Percentiles rank a stretch among this genome's conserved stretches.
phyloP scores from a whole-genome alignment of 2,797 vertebrate species.

The Cryptoblepharus egeriae region DNA sequence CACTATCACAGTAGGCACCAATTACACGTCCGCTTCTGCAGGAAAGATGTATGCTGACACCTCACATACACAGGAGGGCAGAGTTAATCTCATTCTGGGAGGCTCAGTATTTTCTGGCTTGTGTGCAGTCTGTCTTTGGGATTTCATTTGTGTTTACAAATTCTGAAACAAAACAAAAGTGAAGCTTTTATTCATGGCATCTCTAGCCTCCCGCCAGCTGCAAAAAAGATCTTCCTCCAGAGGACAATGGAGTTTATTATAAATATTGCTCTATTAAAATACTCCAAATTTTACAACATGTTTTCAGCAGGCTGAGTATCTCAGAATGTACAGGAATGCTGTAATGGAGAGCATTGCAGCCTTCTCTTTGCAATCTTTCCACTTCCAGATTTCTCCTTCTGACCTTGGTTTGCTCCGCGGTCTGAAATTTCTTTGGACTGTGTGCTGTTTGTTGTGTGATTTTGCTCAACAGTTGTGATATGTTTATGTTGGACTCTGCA shows the following conservation, averaged over 20 bases:
- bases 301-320: conserved; percentile 51
- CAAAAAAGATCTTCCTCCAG: conserved; percentile 17
- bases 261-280: conserved; percentile 15
- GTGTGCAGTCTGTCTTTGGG: background rate
- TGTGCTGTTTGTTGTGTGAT: conserved; percentile 30
- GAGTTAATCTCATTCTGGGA: background rate
- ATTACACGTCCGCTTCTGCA: background rate
- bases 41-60: background rate
- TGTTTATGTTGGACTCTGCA: conserved; percentile 60
- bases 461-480: conserved; percentile 40
- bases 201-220: conserved; percentile 15
- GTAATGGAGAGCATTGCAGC: conserved; percentile 49
- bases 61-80: background rate
- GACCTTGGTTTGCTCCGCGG: conserved; percentile 49
- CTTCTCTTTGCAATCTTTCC: conserved; percentile 44
- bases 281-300: background rate
- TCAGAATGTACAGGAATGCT: conserved; percentile 22
- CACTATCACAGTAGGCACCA: background rate
- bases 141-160: background rate
- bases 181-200: background rate
- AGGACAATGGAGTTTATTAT: conserved; percentile 27
- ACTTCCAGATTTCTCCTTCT: conserved; percentile 45
- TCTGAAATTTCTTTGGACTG: conserved; percentile 42
- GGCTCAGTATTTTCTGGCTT: background rate
- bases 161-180: conserved; percentile 3